Conservation (phyloP, 2,113 vertebrate genomes). For the Callorhinus ursinus region DNA sequence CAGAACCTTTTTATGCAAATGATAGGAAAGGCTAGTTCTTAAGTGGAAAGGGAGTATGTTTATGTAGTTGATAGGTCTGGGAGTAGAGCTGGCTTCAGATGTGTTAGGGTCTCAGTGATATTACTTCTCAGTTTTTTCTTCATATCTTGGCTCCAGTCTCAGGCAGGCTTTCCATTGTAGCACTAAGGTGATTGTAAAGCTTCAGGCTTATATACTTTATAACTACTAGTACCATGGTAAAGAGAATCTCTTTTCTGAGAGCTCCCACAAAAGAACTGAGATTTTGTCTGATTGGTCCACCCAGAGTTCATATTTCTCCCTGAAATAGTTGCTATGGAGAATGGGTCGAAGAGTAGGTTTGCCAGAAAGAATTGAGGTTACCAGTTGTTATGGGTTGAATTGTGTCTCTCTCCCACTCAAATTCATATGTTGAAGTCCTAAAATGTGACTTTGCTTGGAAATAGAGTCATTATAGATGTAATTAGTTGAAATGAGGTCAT, state of each 20-base stretch:
- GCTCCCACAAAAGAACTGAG: background rate
- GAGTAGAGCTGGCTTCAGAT: background rate
- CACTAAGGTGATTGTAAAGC: background rate
- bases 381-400: background rate
- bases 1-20: background rate
- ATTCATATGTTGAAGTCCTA: background rate
- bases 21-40: background rate
- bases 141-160: background rate
- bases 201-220: background rate
- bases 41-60: background rate
- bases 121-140: background rate
- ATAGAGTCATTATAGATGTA: background rate
- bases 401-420: background rate
- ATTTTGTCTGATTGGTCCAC: background rate
- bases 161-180: background rate
- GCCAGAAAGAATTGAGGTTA: background rate
- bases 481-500: background rate
- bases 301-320: background rate
- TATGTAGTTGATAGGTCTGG: background rate
- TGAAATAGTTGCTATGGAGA: background rate
- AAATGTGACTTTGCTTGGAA: background rate
- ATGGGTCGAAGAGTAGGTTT: background rate
- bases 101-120: background rate
- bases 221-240: background rate
- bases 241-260: background rate